A percentile compares a stretch with the other conserved stretches of the same genome.
These are phyloP conservation scores for Anoplolepis gracilipes DNA, from an alignment of 1,140 invertebrate genomes.

Conservation along the genomic window DNA sequence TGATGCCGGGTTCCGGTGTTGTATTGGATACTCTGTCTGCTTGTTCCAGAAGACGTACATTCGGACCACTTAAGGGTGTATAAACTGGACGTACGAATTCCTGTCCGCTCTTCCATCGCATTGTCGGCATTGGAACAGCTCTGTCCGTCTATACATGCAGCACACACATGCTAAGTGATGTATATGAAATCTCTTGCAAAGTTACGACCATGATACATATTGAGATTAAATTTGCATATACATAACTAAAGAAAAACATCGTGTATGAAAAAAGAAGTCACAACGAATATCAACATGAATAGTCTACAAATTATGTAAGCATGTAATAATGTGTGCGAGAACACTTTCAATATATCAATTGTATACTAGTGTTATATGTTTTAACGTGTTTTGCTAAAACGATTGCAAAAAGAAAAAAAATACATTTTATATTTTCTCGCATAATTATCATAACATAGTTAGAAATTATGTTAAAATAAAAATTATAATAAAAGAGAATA, in stretches of 20 bases:
- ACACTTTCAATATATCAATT: slow-evolving; percentile 7
- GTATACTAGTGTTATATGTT: slow-evolving; percentile 1
- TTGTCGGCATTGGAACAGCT: slow-evolving; percentile 77
- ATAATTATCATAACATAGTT: background rate
- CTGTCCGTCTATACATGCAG: slow-evolving; percentile 85
- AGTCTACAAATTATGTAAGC: slow-evolving; percentile 25
- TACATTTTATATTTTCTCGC: background rate
- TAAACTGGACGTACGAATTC: slow-evolving; percentile 82
- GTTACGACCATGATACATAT: slow-evolving; percentile 23
- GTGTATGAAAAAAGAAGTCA: background rate
- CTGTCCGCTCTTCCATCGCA: slow-evolving; percentile 83
- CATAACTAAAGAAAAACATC: slow-evolving; percentile 26
- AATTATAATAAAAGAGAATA: slow-evolving; percentile 25
- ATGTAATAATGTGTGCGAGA: slow-evolving; percentile 9
- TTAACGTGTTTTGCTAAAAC: background rate
- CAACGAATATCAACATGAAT: background rate
- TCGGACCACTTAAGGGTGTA: slow-evolving; percentile 80
- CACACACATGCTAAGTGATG: slow-evolving; percentile 85
- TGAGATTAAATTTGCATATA: slow-evolving; percentile 19
- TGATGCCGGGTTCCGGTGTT: slow-evolving; percentile 80
- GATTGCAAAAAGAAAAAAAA: background rate
- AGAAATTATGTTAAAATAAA: slow-evolving; percentile 9
- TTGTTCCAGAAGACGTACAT: slow-evolving; percentile 82
- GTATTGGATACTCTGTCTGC: slow-evolving; percentile 81
- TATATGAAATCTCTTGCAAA: slow-evolving; percentile 76